Evolutionary conservation across 2,113 vertebrate genomes (phyloP).

Genomic region (Clinocottus analis): DNA sequence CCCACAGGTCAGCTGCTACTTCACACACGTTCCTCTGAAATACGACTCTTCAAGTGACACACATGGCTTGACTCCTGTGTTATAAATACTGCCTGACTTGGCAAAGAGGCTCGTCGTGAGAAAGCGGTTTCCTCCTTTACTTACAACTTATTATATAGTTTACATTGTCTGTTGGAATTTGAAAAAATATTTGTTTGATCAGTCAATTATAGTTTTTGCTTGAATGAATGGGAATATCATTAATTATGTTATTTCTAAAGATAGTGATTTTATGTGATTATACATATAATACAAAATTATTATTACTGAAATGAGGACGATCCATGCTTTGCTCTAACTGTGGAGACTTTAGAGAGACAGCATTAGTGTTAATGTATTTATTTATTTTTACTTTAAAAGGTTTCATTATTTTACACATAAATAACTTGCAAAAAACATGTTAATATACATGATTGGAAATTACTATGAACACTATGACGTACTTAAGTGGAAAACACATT

Average conservation of each 20-base stretch:
- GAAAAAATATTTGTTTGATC: not conserved
- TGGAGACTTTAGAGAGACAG: not conserved
- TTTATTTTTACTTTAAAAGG: not conserved
- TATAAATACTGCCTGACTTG: not conserved
- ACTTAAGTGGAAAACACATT: not conserved
- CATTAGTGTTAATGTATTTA: not conserved
- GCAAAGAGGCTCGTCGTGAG: not conserved
- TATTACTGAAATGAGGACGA: not conserved
- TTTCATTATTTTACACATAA: not conserved
- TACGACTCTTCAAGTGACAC: not conserved
- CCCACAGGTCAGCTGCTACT: constrained; percentile 66
- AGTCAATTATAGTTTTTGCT: not conserved
- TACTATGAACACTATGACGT: not conserved
- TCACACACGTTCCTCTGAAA: constrained; percentile 9
- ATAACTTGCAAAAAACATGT: not conserved
- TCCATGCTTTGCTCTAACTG: not conserved
- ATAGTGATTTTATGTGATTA: not conserved
- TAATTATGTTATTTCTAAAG: not conserved
- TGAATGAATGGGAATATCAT: not conserved
- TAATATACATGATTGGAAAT: not conserved
- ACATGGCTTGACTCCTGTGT: not conserved
- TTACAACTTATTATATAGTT: not conserved
- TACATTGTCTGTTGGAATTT: not conserved
- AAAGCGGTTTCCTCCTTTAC: not conserved
- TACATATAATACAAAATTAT: not conserved